Conservation (phyloP, 2,888 invertebrate species). For the Agrochola circellaris region DNA sequence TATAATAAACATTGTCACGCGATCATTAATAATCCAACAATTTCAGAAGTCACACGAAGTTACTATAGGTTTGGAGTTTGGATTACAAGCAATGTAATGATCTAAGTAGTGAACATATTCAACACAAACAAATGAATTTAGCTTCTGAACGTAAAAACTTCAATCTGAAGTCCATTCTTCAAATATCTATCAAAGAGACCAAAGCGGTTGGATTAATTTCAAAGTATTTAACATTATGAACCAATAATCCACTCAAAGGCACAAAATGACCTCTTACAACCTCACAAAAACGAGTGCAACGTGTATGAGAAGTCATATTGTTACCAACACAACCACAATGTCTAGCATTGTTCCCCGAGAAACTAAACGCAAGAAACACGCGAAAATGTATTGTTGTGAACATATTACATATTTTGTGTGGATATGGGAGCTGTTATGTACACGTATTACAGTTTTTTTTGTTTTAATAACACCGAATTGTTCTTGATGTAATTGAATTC, state of each 20-base stretch:
- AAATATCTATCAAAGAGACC: background rate
- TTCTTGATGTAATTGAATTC: conserved; percentile 45
- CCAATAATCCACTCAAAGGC: conserved; percentile 13
- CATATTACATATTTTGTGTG: conserved; percentile 51
- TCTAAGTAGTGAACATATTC: background rate
- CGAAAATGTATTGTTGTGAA: conserved; percentile 59
- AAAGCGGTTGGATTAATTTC: background rate
- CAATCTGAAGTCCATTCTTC: background rate
- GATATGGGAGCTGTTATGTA: conserved; percentile 46
- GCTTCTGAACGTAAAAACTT: background rate
- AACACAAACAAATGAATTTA: background rate
- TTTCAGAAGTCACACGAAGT: background rate
- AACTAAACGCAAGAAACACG: conserved; percentile 56
- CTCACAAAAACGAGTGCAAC: conserved; percentile 52
- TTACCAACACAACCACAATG: conserved; percentile 44
- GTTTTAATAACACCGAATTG: conserved; percentile 41
- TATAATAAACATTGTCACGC: background rate
- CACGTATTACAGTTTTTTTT: conserved; percentile 23
- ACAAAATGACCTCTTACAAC: conserved; percentile 50
- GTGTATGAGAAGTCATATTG: conserved; percentile 60
- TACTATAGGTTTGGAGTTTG: too few relatives aligned
- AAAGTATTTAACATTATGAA: conserved; percentile 21
- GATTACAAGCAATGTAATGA: too few relatives aligned
- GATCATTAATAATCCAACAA: too few relatives aligned
- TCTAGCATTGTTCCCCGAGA: conserved; percentile 61